These are phyloP conservation scores for Boulengeromyrus knoepffleri DNA, from an alignment of 2,113 vertebrate genomes.

Conservation along the genomic window DNA sequence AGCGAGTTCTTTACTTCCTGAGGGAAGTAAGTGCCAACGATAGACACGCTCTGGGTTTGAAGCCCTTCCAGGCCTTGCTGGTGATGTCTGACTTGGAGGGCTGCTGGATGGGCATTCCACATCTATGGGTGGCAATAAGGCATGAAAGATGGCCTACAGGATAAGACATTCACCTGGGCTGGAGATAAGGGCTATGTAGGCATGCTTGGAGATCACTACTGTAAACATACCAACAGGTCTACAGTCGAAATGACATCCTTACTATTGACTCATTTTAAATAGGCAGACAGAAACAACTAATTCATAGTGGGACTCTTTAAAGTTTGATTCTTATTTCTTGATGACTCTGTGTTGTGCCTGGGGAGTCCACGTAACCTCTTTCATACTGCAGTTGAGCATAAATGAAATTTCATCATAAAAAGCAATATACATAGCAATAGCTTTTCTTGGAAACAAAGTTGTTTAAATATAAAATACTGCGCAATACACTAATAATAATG, in stretches of 20 bases:
- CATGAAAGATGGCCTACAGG: conserved; percentile 10
- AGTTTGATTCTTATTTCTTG: background rate
- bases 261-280: background rate
- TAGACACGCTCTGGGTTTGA: background rate
- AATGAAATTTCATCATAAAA: background rate
- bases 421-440: background rate
- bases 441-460: background rate
- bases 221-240: conserved; percentile 4
- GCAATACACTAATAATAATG: background rate
- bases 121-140: conserved; percentile 14
- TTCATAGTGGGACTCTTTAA: background rate
- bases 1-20: background rate
- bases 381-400: background rate
- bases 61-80: background rate
- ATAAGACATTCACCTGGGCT: background rate
- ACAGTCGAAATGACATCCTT: background rate
- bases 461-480: background rate
- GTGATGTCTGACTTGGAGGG: background rate
- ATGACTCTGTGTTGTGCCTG: background rate
- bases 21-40: background rate
- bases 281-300: background rate
- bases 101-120: background rate
- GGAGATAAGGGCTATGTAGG: conserved; percentile 27
- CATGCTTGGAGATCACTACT: conserved; percentile 14
- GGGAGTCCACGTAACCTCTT: background rate